Conservation (phyloP, 1,140 invertebrate species). For the Pachyrhynchus sulphureomaculatus region DNA sequence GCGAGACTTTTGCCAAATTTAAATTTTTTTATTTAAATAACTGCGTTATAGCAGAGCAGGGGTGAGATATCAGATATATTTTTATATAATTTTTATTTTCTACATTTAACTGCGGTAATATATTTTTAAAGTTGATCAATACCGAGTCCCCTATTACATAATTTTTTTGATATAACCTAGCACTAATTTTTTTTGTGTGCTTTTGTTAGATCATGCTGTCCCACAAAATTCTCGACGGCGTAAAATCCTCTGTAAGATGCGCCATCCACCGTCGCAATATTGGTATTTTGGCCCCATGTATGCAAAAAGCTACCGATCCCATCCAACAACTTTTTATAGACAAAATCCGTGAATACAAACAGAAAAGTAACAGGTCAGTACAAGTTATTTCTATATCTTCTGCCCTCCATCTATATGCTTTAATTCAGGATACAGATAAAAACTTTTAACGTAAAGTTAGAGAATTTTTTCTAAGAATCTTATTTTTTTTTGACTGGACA, state of each 20-base stretch:
- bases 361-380: conserved; percentile 67
- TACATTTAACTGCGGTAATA: too few species aligned
- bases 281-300: conserved; percentile 65
- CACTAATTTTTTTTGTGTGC: not conserved
- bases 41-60: too few species aligned
- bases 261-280: conserved; percentile 63
- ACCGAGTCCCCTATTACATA: conserved; percentile 2
- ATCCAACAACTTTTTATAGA: conserved; percentile 93
- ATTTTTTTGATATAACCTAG: not conserved
- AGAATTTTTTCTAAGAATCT: too few species aligned
- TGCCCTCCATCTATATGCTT: conserved; percentile 28
- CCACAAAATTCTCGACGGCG: conserved; percentile 33
- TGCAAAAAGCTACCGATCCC: conserved; percentile 79
- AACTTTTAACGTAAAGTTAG: not conserved
- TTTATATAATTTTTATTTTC: too few species aligned
- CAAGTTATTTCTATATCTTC: not conserved
- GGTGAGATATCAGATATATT: too few species aligned
- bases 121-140: not conserved
- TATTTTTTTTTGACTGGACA: too few species aligned
- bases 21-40: too few species aligned
- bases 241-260: conserved; percentile 35
- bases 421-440: not conserved
- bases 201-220: conserved; percentile 16
- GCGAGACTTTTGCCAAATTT: too few species aligned
- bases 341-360: conserved; percentile 87